These are phyloP conservation scores for Theocolax elegans DNA, from an alignment of 1,140 invertebrate species.

Conservation along the genomic window DNA sequence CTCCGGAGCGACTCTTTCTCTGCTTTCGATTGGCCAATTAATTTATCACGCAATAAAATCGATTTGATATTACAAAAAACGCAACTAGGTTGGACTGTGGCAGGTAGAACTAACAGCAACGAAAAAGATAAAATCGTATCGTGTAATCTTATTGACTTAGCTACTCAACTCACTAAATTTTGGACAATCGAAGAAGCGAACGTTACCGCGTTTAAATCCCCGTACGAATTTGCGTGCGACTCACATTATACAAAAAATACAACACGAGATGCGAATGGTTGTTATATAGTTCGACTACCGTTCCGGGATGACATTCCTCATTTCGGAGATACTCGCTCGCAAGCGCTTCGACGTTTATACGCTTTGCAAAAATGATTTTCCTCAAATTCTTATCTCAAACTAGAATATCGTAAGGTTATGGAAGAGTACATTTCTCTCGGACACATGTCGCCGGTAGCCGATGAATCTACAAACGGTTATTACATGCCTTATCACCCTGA, in stretches of 20 bases:
- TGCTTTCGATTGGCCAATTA: conserved; percentile 24
- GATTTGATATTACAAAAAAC: conserved; percentile 38
- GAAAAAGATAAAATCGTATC: not conserved
- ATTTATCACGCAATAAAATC: not conserved
- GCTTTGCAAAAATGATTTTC: too few species aligned
- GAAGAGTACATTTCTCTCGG: not conserved
- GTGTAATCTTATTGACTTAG: not conserved
- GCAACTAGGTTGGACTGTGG: conserved; percentile 32
- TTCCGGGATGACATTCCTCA: too few species aligned
- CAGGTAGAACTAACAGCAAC: not conserved
- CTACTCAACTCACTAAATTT: not conserved
- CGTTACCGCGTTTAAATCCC: too few species aligned
- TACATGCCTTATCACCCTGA: not conserved
- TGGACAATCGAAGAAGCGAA: too few species aligned
- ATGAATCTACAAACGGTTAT: not conserved
- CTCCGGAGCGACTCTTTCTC: not conserved
- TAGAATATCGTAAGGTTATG: too few species aligned
- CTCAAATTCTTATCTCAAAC: too few species aligned
- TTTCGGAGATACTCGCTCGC: too few species aligned
- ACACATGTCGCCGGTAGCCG: not conserved
- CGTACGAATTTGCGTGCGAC: too few species aligned
- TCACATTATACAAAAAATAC: too few species aligned
- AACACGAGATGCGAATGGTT: too few species aligned
- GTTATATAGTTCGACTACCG: too few species aligned
- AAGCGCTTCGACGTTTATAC: too few species aligned